These are phyloP conservation scores for Patella pellucida DNA, from an alignment of 2,888 invertebrate species.

Conservation along the genomic window DNA sequence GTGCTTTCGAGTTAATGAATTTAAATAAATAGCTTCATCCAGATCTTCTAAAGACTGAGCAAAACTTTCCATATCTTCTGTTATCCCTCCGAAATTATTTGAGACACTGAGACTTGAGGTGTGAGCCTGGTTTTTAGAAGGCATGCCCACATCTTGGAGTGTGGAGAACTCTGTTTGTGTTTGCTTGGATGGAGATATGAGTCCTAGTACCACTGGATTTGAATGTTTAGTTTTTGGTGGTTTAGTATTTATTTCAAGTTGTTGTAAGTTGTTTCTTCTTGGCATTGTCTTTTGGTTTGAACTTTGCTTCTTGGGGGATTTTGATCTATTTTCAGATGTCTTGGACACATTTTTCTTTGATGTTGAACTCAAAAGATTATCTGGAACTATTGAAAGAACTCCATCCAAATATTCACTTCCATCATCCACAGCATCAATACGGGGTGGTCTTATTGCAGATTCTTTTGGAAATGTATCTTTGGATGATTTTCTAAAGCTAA, in stretches of 20 bases:
- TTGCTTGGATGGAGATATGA: background rate
- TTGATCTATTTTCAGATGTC: background rate
- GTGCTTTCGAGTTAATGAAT: background rate
- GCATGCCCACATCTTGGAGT: background rate
- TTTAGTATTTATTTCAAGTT: background rate
- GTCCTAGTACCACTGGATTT: background rate
- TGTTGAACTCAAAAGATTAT: background rate
- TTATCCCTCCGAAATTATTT: background rate
- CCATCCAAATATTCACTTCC: background rate
- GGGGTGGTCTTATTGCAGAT: background rate
- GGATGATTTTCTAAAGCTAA: background rate
- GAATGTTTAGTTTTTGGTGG: background rate
- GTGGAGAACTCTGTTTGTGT: background rate
- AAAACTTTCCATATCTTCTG: constrained; percentile 1
- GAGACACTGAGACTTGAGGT: background rate
- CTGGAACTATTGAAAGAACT: background rate
- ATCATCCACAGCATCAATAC: background rate
- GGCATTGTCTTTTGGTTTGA: background rate
- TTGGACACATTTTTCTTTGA: background rate
- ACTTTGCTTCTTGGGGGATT: background rate
- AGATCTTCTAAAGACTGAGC: background rate
- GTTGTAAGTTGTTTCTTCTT: background rate
- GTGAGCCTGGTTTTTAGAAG: background rate
- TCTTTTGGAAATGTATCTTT: background rate
- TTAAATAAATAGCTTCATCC: constrained; percentile 2